These are phyloP conservation scores for Microplitis deprimator DNA, from an alignment of 2,888 invertebrate species.

Conservation along the genomic window DNA sequence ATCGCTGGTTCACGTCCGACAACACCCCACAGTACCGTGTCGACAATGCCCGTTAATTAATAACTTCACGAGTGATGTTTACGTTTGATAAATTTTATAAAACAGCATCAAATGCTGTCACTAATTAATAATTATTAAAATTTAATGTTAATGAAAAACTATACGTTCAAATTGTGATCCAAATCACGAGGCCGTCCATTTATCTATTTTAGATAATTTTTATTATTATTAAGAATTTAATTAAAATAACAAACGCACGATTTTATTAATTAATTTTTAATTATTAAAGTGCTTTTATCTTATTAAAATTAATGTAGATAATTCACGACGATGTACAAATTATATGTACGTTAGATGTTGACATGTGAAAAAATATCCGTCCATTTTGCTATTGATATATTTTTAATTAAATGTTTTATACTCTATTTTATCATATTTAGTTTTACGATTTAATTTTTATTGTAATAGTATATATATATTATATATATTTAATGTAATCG, in stretches of 20 bases:
- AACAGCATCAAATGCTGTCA: not conserved
- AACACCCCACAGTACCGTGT: constrained; percentile 91
- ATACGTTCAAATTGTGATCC: constrained; percentile 10
- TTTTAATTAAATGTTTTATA: constrained; percentile 24
- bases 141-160: not conserved
- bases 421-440: not conserved
- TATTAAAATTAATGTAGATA: constrained; percentile 2
- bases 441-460: not conserved
- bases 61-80: not conserved
- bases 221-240: constrained; percentile 11
- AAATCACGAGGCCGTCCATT: constrained; percentile 32
- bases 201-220: constrained; percentile 19
- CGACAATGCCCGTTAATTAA: constrained; percentile 83
- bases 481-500: constrained; percentile 19
- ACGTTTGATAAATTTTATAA: not conserved
- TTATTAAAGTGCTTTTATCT: not conserved
- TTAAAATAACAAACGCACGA: not conserved
- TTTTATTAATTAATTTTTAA: not conserved
- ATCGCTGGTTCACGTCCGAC: constrained; percentile 91
- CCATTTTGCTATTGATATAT: constrained; percentile 28
- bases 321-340: constrained; percentile 26
- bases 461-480: not conserved
- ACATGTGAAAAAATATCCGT: constrained; percentile 22
- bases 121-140: not conserved
- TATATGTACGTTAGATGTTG: not conserved